Percentiles rank a stretch among this genome's conserved stretches.
Conservation (phyloP, 2,113 vertebrate species). For the Leptodactylus fuscus region DNA sequence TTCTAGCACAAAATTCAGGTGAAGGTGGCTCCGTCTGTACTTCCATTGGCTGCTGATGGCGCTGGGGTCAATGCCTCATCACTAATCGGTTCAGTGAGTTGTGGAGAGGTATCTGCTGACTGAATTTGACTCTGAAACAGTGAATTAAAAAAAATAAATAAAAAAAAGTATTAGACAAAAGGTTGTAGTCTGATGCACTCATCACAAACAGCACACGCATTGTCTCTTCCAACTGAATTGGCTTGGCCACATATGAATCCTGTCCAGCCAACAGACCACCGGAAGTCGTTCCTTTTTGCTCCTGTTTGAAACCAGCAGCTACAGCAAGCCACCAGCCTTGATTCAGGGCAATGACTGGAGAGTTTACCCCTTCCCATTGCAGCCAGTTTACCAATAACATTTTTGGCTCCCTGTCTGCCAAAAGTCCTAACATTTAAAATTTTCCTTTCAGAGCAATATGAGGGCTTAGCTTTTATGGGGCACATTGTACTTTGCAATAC, state of each 20-base stretch:
- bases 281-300: constrained; percentile 74
- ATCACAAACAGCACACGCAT: not conserved
- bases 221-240: constrained; percentile 78
- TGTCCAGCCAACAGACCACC: constrained; percentile 75
- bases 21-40: constrained; percentile 62
- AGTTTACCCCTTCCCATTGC: too few relatives aligned
- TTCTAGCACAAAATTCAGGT: constrained; percentile 64
- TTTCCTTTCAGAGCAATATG: too few relatives aligned
- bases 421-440: too few relatives aligned
- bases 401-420: too few relatives aligned
- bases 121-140: constrained; percentile 63
- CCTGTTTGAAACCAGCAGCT: constrained; percentile 79
- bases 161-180: constrained; percentile 17
- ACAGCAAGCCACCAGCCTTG: constrained; percentile 75
- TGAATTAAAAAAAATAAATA: rapidly evolving
- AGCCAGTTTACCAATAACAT: too few relatives aligned
- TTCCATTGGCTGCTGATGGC: constrained; percentile 70
- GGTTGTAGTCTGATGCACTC: constrained; percentile 19
- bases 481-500: too few relatives aligned
- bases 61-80: constrained; percentile 25
- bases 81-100: not conserved
- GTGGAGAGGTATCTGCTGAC: not conserved
- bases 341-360: constrained; percentile 72
- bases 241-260: constrained; percentile 63
- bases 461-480: too few relatives aligned